Evolutionary conservation across 1,140 invertebrate genomes (phyloP).

Genomic region (Drosophila bifasciata): DNA sequence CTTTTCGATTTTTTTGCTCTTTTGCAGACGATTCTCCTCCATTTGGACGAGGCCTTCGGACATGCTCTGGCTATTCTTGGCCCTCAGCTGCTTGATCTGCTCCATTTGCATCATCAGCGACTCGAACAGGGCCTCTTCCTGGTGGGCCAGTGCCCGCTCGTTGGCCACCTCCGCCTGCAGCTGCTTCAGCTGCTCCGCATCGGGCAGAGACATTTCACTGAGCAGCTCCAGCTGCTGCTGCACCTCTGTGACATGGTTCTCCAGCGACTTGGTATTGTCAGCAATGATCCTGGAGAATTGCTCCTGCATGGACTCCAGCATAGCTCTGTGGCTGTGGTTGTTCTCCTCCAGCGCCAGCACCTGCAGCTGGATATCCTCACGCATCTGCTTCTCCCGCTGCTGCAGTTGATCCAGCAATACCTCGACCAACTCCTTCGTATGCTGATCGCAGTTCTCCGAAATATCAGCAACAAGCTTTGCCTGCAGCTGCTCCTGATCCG

Average conservation of each 20-base stretch:
- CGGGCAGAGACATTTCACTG: conserved; percentile 32
- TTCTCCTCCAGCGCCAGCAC: conserved; percentile 52
- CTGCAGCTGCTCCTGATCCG: conserved; percentile 29
- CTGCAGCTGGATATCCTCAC: conserved; percentile 49
- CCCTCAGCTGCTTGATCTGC: conserved; percentile 49
- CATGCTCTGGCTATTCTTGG: conserved; percentile 53
- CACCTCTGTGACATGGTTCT: conserved; percentile 49
- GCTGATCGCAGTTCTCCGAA: conserved; percentile 32
- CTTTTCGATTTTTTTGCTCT: conserved; percentile 23
- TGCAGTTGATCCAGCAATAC: conserved; percentile 61
- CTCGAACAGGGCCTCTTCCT: conserved; percentile 53
- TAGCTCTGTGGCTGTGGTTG: conserved; percentile 56
- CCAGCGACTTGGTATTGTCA: conserved; percentile 28
- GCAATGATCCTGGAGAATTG: conserved; percentile 52
- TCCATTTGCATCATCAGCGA: conserved; percentile 60
- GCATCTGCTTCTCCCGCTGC: conserved; percentile 45
- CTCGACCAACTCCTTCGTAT: conserved; percentile 37
- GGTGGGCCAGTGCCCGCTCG: conserved; percentile 48
- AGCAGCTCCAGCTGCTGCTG: conserved; percentile 46
- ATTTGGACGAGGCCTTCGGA: conserved; percentile 34
- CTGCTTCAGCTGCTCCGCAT: conserved; percentile 54
- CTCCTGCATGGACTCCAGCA: conserved; percentile 59
- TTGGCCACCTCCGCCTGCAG: conserved; percentile 55
- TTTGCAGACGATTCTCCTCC: conserved; percentile 36
- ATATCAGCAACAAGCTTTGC: conserved; percentile 33